Conservation (phyloP, 1,140 invertebrate genomes). For the Drosophila pruinosa region DNA sequence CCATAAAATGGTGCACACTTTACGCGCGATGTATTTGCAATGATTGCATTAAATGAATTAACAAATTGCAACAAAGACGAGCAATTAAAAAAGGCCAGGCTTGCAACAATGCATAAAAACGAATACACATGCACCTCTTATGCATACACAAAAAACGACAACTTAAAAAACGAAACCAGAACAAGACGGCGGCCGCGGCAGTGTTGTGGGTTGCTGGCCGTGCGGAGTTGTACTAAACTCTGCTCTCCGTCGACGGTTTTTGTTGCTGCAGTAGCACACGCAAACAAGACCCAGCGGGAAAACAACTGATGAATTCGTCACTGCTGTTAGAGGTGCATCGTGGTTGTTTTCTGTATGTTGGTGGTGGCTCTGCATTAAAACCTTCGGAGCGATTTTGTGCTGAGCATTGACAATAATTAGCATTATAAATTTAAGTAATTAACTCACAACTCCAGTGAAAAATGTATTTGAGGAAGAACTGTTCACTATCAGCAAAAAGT, state of each 20-base stretch:
- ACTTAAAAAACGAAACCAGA: slow-evolving; percentile 51
- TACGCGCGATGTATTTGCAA: slow-evolving; percentile 21
- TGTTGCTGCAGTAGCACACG: slow-evolving; percentile 45
- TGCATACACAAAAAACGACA: slow-evolving; percentile 53
- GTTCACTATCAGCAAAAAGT: background rate
- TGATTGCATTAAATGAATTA: slow-evolving; percentile 16
- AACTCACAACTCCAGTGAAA: background rate
- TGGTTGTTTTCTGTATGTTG: background rate
- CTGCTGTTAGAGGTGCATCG: background rate
- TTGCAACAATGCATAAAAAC: slow-evolving; percentile 27
- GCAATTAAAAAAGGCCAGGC: background rate
- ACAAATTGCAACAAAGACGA: slow-evolving; percentile 12
- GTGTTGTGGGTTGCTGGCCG: slow-evolving; percentile 54
- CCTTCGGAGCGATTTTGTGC: background rate
- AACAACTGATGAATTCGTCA: slow-evolving; percentile 2
- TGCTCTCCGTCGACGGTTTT: slow-evolving; percentile 36
- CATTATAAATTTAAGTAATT: background rate
- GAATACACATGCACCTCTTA: slow-evolving; percentile 42
- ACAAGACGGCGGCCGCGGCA: slow-evolving; percentile 53
- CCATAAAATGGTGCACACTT: slow-evolving; percentile 26
- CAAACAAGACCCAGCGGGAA: slow-evolving; percentile 39
- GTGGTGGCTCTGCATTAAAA: background rate
- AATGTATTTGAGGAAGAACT: background rate
- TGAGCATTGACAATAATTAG: background rate
- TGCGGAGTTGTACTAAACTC: slow-evolving; percentile 65